Percentiles rank a stretch among this genome's conserved stretches.
phyloP scores from a whole-genome alignment of 2,888 invertebrate species.

The Lasioglossum vierecki region DNA sequence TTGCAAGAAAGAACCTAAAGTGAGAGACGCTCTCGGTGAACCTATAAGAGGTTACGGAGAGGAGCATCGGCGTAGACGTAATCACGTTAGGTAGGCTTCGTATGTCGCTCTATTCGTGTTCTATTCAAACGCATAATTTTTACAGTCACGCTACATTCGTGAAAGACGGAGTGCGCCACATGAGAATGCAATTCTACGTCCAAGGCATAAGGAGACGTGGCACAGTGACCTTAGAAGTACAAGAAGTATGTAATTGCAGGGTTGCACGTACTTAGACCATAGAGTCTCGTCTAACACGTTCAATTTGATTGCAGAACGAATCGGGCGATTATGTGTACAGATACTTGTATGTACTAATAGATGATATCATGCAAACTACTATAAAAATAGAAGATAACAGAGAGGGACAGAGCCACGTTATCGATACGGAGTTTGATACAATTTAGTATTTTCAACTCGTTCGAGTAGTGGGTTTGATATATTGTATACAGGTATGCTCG shows the following conservation, averaged over 20 bases:
- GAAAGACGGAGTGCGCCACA: constrained; percentile 90
- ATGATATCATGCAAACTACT: constrained; percentile 90
- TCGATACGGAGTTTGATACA: neutral
- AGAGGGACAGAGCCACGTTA: neutral
- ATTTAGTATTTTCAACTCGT: constrained; percentile 8
- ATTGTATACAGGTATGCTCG: constrained; percentile 3
- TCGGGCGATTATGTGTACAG: constrained; percentile 91
- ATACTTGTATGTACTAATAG: constrained; percentile 93
- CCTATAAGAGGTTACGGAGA: constrained; percentile 96
- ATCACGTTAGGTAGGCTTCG: constrained; percentile 88
- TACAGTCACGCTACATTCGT: constrained; percentile 89
- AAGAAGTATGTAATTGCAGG: constrained; percentile 87
- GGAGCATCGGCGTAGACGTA: constrained; percentile 92
- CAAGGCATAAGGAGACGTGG: constrained; percentile 93
- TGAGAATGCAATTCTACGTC: constrained; percentile 96
- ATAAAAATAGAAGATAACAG: constrained; percentile 93
- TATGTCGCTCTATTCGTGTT: neutral
- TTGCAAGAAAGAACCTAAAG: constrained; percentile 90
- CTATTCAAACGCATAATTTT: constrained; percentile 23
- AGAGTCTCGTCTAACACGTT: neutral
- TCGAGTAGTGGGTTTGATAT: constrained; percentile 22
- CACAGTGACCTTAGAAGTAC: constrained; percentile 94
- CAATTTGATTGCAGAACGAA: constrained; percentile 87
- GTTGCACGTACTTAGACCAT: neutral
- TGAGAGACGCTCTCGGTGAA: constrained; percentile 93